A percentile compares a stretch with the other conserved stretches of the same genome.
Conservation (phyloP, 2,888 invertebrate genomes). For the Pristionchus mayeri region DNA sequence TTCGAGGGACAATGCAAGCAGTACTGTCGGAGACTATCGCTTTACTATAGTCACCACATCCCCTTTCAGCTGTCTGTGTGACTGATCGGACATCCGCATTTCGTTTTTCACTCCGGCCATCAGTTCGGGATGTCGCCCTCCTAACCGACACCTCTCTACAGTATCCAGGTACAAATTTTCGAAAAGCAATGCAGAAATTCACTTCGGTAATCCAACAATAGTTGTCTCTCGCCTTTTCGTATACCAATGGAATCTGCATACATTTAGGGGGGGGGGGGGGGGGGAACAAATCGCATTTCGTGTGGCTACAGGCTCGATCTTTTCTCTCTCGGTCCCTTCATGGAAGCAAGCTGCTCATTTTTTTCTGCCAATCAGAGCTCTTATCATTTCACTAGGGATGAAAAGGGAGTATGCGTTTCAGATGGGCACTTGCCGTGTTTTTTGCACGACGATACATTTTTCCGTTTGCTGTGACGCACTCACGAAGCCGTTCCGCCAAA, state of each 20-base stretch:
- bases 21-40: not conserved
- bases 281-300: not conserved
- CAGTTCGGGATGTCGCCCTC: not conserved
- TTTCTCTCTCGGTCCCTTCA: not conserved
- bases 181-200: not conserved
- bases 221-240: not conserved
- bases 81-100: constrained; percentile 7
- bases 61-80: constrained; percentile 9
- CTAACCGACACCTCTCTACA: not conserved
- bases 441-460: not conserved
- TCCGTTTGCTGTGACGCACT: not conserved
- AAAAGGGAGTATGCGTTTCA: not conserved
- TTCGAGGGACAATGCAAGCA: no score
- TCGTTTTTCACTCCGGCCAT: not conserved
- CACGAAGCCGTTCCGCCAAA: not conserved
- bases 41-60: not conserved
- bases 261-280: not conserved
- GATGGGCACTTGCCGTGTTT: not conserved
- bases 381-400: not conserved
- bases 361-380: not conserved
- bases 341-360: not conserved
- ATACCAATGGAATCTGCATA: constrained; percentile 22
- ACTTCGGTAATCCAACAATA: not conserved
- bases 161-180: not conserved
- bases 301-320: not conserved